phyloP scores from a whole-genome alignment of 2,113 vertebrate species.

The Cathartes aura region DNA sequence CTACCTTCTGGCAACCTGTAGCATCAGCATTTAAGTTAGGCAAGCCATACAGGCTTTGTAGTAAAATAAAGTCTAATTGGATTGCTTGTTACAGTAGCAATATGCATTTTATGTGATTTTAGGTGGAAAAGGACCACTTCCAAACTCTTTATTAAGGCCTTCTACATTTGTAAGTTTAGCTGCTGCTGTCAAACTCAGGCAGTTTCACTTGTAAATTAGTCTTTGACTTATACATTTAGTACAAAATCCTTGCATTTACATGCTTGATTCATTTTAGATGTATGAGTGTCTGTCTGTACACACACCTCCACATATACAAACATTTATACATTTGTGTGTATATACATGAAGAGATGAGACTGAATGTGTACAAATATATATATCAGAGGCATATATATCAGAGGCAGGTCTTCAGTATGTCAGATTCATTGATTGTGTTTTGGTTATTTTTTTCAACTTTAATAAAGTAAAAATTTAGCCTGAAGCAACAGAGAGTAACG shows the following conservation, averaged over 20 bases:
- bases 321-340: background rate
- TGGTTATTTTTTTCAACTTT: background rate
- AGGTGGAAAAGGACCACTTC: background rate
- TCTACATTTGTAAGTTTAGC: background rate
- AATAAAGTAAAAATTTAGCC: background rate
- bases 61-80: background rate
- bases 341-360: background rate
- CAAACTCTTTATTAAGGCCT: background rate
- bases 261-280: background rate
- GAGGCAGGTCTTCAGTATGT: background rate
- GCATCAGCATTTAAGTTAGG: background rate
- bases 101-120: background rate
- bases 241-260: background rate
- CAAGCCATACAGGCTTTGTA: background rate
- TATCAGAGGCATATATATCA: too few species aligned
- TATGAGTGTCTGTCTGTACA: background rate
- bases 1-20: background rate
- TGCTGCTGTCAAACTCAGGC: background rate
- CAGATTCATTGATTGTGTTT: background rate
- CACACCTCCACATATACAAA: accelerated
- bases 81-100: background rate
- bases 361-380: background rate
- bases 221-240: background rate
- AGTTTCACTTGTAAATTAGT: background rate
- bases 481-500: background rate